Percentiles rank a stretch among this genome's conserved stretches.
Evolutionary conservation across 2,113 vertebrate species (phyloP).

Genomic region (Nesogale talazaci): DNA sequence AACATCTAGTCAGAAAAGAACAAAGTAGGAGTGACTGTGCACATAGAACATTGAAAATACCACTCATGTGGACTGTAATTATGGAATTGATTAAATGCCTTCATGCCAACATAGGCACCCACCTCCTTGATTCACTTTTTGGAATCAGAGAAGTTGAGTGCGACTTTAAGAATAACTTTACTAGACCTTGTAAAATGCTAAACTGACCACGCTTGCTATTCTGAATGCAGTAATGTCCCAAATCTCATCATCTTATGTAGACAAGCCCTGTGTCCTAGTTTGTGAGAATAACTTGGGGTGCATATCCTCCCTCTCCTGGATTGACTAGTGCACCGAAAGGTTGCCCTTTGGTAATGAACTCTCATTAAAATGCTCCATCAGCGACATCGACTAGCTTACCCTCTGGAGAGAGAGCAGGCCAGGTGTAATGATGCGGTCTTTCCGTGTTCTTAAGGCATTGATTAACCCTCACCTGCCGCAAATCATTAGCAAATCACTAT

Average conservation of each 20-base stretch:
- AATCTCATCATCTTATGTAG: background rate
- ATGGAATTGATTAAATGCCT: background rate
- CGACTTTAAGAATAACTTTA: background rate
- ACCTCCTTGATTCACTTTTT: background rate
- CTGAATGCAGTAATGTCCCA: background rate
- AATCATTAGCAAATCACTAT: conserved; percentile 74
- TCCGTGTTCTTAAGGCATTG: conserved; percentile 53
- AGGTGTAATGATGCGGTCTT: conserved; percentile 26
- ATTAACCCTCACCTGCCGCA: conserved; percentile 75
- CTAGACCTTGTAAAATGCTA: background rate
- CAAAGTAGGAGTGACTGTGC: background rate
- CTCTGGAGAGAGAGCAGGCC: conserved; percentile 16
- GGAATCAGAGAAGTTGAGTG: background rate
- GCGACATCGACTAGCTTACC: conserved; percentile 58
- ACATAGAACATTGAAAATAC: background rate
- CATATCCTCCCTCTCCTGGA: background rate
- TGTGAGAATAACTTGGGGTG: conserved; percentile 16
- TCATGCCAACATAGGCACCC: too few relatives aligned
- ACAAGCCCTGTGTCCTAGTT: conserved; percentile 2
- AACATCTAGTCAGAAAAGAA: background rate
- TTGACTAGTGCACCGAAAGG: conserved; percentile 25
- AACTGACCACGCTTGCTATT: background rate
- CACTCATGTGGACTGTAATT: fast-evolving
- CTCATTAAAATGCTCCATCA: conserved; percentile 72
- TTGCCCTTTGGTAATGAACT: conserved; percentile 46